Evolutionary conservation across 2,113 vertebrate genomes (phyloP), one percentile per base, ranked within the genome.

Genomic region (Hippocampus zosterae): DNA sequence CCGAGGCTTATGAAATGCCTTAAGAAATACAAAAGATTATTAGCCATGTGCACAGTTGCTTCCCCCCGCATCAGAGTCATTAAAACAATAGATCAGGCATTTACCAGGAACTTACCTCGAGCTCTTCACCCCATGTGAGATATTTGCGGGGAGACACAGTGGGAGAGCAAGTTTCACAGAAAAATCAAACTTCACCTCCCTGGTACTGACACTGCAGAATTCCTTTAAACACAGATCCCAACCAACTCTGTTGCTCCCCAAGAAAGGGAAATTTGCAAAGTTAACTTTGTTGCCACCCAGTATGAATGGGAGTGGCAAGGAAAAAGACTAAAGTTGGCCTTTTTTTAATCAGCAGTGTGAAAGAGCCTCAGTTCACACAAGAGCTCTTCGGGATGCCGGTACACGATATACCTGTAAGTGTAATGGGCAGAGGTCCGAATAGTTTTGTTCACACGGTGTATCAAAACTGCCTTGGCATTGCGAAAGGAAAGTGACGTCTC

Each of bases 401-500:
- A 19, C 15, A 60, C 40, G n/a, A 37, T 11, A 21, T 62, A 33
- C 8, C 33, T 62, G 3, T 62, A 40, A 2, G 18, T 12, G 33
- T 64, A 25, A 42, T 23, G 23, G 63, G n/a, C 63, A 16, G 23
- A 13, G 3, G 41, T 46, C 41, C 23, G 21, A 65, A 46, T 46
- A 46, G n/a, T 25, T 46, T 8, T 46, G 41, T 46, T 8, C 41
- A 65, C 15, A 44, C 27, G 1, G 19, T 62, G 60, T 62, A 76
- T 70, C 63, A 77, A 72, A 46, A 62, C 64, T 5, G 64, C 55
- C 55, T 77, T 73, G 68, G 74, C 66, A 77, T 52, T 71, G 67
- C 29, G 19, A 56, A 59, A 73, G 63, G 57, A 33, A 40, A 16
- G 40, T 27, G 59, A 53, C 37, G 42, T 19, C 76, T 48, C 48